Percentiles rank a stretch among this genome's conserved stretches.
These are phyloP conservation scores for Heliocidaris erythrogramma DNA, from an alignment of 35 echinoderm and acorn worm genomes.

Conservation along the genomic window DNA sequence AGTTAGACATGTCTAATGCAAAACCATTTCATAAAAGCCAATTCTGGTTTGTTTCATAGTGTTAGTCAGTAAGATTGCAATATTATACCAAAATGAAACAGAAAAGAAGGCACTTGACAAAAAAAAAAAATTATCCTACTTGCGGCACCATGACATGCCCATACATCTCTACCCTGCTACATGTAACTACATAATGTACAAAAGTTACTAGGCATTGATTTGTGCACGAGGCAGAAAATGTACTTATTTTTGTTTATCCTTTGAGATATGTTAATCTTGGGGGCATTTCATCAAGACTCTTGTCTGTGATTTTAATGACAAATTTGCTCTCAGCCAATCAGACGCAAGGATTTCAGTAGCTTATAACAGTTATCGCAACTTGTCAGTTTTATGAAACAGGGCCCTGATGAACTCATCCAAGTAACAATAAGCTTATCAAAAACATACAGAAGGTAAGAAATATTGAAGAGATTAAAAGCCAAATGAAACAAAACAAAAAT, in stretches of 20 bases:
- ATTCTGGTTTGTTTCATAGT: no score
- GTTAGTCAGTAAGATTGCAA: no score
- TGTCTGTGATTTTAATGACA: no score
- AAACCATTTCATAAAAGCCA: not conserved
- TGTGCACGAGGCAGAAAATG: not conserved
- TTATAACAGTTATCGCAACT: no score
- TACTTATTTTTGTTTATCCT: not conserved
- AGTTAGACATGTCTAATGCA: not conserved
- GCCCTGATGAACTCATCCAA: not conserved
- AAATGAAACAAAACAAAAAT: no score
- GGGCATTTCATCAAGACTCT: no score
- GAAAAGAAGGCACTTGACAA: not conserved
- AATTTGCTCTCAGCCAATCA: no score
- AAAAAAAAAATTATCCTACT: not conserved
- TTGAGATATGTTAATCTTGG: not conserved
- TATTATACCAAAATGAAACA: no score
- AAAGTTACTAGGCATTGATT: not conserved
- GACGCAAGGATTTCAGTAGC: no score
- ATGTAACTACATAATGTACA: not conserved
- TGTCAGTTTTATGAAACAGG: no score
- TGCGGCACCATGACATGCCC: not conserved
- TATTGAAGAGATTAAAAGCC: not conserved
- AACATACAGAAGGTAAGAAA: not conserved
- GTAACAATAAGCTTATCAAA: not conserved
- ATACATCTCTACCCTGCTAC: not conserved